Base-by-base conservation (phyloP, 2,888 invertebrate genomes). In the Antitype chi region DNA sequence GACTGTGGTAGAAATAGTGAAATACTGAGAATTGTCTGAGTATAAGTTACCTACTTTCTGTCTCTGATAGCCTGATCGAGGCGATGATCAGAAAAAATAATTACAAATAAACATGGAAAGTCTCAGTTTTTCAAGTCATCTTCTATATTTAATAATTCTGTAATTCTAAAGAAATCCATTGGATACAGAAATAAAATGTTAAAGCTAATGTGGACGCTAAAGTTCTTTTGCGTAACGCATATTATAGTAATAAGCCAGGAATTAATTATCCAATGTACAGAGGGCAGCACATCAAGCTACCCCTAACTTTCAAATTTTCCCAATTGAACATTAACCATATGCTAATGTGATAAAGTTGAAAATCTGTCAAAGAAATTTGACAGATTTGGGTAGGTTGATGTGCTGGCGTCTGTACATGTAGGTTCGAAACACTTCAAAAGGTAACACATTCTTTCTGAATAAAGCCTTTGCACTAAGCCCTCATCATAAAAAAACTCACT, bases 401-500 rank as follows among this genome's bases (percentile, higher is more conserved):
- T n/a, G n/a, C n/a, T n/a, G n/a, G n/a, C n/a, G n/a, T n/a, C n/a
- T n/a, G n/a, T n/a, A 57, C 13, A 52, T 1, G 7, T 52, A 23
- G 9, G 0, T 43, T 23, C 25, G 47, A 38, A 38, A 28, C 55
- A 63, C 15, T 49, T n/a, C 15, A 8, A 32, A 76, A 47, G 13
- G 13, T 5, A 60, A 55, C n/a, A 62, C 78, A 0, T 28, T 15
- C n/a, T 52, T 62, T 38, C 23, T 2, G 25, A 60, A 68, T 25
- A 25, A 60, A 53, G 1, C 52, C 8, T n/a, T n/a, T 28, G 15
- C 15, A 28, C 23, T 13, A 20, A 70, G 7, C n/a, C 9, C 23
- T 53, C 43, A 47, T 60, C 15, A 62, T 25, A 77, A 28, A 72
- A 74, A 38, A 70, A 15, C 25, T 32, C 52, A 49, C 25, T 60